phyloP scores from a whole-genome alignment of 1,140 invertebrate genomes.

The Potamilus streckersoni region DNA sequence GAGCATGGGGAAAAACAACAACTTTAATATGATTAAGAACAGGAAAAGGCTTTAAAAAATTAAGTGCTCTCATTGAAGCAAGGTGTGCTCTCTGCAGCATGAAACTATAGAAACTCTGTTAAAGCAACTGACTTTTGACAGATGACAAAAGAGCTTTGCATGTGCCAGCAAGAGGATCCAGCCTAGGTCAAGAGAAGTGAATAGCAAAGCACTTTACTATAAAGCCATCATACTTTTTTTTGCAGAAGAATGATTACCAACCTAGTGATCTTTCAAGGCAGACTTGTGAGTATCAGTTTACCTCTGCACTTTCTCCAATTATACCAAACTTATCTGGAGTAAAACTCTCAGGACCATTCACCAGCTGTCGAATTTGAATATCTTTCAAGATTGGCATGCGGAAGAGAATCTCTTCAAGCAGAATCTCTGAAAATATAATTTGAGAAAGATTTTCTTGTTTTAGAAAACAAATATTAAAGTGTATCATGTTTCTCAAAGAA shows the following conservation, averaged over 20 bases:
- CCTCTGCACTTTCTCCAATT: constrained; percentile 92
- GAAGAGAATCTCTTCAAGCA: constrained; percentile 86
- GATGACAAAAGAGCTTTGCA: neutral
- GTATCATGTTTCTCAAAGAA: too few species aligned
- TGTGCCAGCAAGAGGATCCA: neutral
- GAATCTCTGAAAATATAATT: constrained; percentile 71
- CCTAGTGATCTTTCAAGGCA: too few species aligned
- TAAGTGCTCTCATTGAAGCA: too few species aligned
- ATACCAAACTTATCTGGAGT: constrained; percentile 79
- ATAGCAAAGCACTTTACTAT: neutral
- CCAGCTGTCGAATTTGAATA: constrained; percentile 79
- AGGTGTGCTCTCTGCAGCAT: too few species aligned
- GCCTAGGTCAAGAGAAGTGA: neutral
- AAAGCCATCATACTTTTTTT: too few species aligned
- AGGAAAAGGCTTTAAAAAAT: too few species aligned
- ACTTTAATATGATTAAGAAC: too few species aligned
- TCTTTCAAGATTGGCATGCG: constrained; percentile 83
- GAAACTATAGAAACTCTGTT: too few species aligned
- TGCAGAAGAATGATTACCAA: too few species aligned
- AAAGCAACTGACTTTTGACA: neutral
- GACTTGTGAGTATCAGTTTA: constrained; percentile 57
- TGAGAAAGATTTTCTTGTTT: too few species aligned
- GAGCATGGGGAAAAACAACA: too few species aligned
- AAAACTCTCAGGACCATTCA: constrained; percentile 92
- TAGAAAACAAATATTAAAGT: too few species aligned